Base-by-base conservation (phyloP, 2,888 invertebrate genomes). In the Odiellus spinosus region DNA sequence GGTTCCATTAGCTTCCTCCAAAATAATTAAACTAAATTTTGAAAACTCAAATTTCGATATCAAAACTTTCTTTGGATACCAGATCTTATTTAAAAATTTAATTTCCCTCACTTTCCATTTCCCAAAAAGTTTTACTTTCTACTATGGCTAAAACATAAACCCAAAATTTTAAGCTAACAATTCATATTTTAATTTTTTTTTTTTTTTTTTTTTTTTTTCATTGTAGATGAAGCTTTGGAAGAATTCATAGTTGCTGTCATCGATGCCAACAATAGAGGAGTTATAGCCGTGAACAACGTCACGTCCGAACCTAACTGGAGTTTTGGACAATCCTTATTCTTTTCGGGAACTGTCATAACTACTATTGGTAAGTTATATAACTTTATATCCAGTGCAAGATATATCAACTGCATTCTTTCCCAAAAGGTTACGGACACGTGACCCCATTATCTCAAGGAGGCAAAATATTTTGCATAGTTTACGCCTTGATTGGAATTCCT, bases 241-340 rank as follows among this genome's bases (percentile, higher is more conserved):
- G 67, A 72, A 6, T 71, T 85, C 53, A 72, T 86, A 46, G 72
- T 71, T 38, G 78, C 77, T 59, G 76, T 85, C 53, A 75, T 83
- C 17, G 70, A 72, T 26, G 84, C 83, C 11, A 80, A 76, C 64
- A 79, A 80, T 64, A 73, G 79, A 42, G 85, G 85, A 0, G 82
- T 85, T 39, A 79, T 80, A 0, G 80, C 81, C 0, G 72, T 76
- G 0, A 71, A 74, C 49, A 86, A 87, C 67, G 76, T 76, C 21
- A 77, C 80, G 42, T 76, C 77, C 2, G 82, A 82, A 53, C 79
- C 82, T 11, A 85, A 85, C 67, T 88, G 87, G 88, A 82, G 81
- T 64, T 86, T 87, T 63, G 86, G 85, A 18, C 85, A 86, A 64
- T 81, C 86, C 0, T 67, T 88, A 46, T 87, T 88, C 71, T 88